A percentile compares a stretch with the other conserved stretches of the same genome.
Conservation (phyloP, 2,797 vertebrate species). For the Phyllotis vaccarum region DNA sequence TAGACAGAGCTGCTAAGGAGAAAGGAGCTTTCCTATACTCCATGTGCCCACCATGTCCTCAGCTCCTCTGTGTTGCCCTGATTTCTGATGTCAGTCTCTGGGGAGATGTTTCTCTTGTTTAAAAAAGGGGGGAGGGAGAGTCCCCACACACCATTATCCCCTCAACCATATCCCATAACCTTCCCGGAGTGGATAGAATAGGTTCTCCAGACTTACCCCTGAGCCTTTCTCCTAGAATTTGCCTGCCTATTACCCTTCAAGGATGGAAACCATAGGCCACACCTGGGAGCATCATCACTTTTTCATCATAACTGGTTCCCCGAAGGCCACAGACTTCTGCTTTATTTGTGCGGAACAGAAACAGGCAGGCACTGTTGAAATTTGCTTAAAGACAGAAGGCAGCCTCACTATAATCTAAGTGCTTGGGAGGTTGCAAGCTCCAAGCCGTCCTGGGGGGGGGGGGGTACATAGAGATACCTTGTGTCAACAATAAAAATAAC, state of each 20-base stretch:
- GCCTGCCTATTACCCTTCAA: not conserved
- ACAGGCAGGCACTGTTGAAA: not conserved
- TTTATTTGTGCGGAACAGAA: slow-evolving; percentile 32
- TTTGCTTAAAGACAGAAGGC: not conserved
- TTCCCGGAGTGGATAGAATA: not conserved
- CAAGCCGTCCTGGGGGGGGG: not conserved
- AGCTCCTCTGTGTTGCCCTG: not conserved
- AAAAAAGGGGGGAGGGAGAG: not conserved
- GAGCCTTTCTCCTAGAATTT: not conserved
- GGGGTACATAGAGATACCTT: not conserved
- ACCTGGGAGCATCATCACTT: not conserved
- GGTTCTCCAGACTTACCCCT: slow-evolving; percentile 21
- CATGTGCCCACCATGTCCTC: not conserved
- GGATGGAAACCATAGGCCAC: not conserved
- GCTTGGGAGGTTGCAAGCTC: not conserved
- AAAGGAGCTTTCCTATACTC: not conserved
- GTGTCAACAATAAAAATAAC: not conserved
- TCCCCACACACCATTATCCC: not conserved
- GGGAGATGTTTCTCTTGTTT: not conserved
- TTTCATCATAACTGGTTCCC: not conserved
- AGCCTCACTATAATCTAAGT: not conserved
- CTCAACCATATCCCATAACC: not conserved
- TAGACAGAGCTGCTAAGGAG: not conserved
- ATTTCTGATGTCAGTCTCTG: not conserved
- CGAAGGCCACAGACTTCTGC: not conserved